A percentile compares a stretch with the other conserved stretches of the same genome.
phyloP scores from a whole-genome alignment of 2,888 invertebrate species.

The Archaeoteleia sp. region DNA sequence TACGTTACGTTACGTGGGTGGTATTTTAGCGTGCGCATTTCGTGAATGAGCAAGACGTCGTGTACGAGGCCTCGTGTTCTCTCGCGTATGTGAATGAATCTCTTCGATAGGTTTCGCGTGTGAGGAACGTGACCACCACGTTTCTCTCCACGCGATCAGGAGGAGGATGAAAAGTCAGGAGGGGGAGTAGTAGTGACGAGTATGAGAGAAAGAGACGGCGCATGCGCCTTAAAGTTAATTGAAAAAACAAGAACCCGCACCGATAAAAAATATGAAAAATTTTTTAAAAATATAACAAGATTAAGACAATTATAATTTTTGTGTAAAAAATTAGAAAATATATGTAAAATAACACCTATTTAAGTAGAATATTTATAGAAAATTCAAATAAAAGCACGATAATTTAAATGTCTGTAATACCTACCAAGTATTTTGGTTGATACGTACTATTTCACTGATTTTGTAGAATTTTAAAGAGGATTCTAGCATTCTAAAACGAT shows the following conservation, averaged over 20 bases:
- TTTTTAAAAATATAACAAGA: conserved; percentile 4
- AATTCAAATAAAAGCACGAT: no score
- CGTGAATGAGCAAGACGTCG: conserved; percentile 50
- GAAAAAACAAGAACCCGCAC: conserved; percentile 20
- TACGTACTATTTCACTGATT: no score
- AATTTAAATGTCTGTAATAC: no score
- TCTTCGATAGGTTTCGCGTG: conserved; percentile 50
- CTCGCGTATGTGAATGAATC: conserved; percentile 61
- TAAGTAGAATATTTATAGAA: no score
- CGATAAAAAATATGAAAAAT: conserved; percentile 17
- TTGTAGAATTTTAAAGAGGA: no score
- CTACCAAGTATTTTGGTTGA: no score
- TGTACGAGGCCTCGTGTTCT: conserved; percentile 52
- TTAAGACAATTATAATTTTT: neutral
- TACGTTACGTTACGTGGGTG: conserved; percentile 5
- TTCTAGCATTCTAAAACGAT: no score
- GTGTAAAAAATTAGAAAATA: no score
- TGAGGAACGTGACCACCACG: conserved; percentile 51
- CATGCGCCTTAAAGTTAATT: conserved; percentile 44
- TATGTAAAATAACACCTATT: no score
- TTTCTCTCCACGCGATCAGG: neutral
- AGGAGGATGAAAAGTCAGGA: conserved; percentile 58
- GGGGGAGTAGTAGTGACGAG: conserved; percentile 31
- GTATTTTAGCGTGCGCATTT: conserved; percentile 7
- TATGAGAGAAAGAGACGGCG: conserved; percentile 37